A percentile compares a stretch with the other conserved stretches of the same genome.
These are phyloP conservation scores for Epicampocera succincta DNA, from an alignment of 2,888 invertebrate species.

Conservation along the genomic window DNA sequence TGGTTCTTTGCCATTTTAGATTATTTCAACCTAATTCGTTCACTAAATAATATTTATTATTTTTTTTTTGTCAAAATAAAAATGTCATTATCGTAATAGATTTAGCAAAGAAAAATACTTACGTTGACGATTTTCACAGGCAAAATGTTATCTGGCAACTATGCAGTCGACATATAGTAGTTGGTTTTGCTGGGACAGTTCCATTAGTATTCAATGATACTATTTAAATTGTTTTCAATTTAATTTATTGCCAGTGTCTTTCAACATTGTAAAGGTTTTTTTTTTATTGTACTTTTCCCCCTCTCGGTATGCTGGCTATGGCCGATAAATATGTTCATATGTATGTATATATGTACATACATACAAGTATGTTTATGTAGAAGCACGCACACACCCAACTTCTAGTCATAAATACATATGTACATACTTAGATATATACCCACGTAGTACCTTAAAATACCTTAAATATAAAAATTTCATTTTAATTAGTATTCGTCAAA, in stretches of 20 bases:
- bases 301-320: not conserved
- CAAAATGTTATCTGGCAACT: not conserved
- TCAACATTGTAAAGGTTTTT: not conserved
- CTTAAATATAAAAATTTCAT: slow-evolving; percentile 54
- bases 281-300: not conserved
- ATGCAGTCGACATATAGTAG: not conserved
- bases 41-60: too few relatives aligned
- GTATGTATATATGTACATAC: too few relatives aligned
- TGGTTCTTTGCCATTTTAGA: too few relatives aligned
- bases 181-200: slow-evolving; percentile 42
- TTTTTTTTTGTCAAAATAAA: too few relatives aligned
- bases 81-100: too few relatives aligned
- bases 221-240: slow-evolving; percentile 50
- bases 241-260: slow-evolving; percentile 11
- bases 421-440: too few relatives aligned
- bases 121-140: too few relatives aligned
- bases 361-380: too few relatives aligned
- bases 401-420: slow-evolving; percentile 16
- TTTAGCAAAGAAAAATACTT: too few relatives aligned
- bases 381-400: not conserved
- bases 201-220: slow-evolving; percentile 63
- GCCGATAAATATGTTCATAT: not conserved
- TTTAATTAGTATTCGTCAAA: slow-evolving; percentile 60
- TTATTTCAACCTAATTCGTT: too few relatives aligned
- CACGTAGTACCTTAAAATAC: too few relatives aligned